phyloP scores from a whole-genome alignment of 2,113 vertebrate genomes.

The Crotalus viridis region DNA sequence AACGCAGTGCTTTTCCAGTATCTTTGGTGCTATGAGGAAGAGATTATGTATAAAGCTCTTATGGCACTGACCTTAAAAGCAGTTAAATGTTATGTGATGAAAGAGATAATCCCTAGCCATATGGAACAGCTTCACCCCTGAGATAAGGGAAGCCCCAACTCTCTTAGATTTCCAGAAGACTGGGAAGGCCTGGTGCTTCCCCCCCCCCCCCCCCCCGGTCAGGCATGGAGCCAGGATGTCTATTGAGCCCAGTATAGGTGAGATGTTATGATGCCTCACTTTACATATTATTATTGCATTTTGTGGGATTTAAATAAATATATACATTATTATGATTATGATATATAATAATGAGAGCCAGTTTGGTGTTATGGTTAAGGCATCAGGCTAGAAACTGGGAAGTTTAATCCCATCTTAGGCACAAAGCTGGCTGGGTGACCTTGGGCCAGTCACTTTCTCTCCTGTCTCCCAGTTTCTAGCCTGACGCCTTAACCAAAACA shows the following conservation, averaged over 20 bases:
- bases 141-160: background rate
- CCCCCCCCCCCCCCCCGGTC: background rate
- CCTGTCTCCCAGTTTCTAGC: background rate
- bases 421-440: background rate
- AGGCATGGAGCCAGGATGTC: background rate
- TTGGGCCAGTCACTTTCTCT: background rate
- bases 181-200: background rate
- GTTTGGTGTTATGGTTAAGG: background rate
- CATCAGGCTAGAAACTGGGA: background rate
- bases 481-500: background rate
- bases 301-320: background rate
- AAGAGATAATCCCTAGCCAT: conserved; percentile 1
- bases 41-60: background rate
- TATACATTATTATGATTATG: background rate
- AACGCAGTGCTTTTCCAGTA: background rate
- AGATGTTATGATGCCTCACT: background rate
- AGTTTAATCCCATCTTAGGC: background rate
- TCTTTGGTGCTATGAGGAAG: background rate
- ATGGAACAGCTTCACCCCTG: background rate
- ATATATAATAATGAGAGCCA: background rate
- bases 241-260: background rate
- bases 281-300: background rate
- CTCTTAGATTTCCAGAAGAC: background rate
- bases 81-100: conserved; percentile 7
- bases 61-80: background rate